Base-by-base conservation (phyloP, 1,140 invertebrate genomes). In the Plodia interpunctella region DNA sequence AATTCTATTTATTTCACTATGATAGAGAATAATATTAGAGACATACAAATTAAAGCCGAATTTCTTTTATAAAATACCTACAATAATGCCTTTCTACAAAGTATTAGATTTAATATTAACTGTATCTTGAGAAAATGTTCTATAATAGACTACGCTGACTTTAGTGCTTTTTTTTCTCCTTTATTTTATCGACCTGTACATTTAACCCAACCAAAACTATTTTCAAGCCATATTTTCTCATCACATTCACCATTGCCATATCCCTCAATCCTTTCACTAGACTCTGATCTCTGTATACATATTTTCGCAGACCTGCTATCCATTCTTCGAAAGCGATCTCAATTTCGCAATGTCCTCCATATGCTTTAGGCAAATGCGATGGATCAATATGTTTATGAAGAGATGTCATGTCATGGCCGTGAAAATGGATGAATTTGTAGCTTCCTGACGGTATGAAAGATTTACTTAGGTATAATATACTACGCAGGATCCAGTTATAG, bases 401-500 rank as follows among this genome's bases (percentile, higher is more conserved):
- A 0, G 92, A 90, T 20, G 92, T 91, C 50, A 91, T 83, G 66
- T 96, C 93, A 10, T 91, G 93, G 3, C 96, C 95, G 78, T 96
- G 95, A 78, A 96, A 95, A 63, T 71, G 62, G 13, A 93, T 92
- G 35, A 91, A 86, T 63, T 92, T 92, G 68, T 92, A 91, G 4
- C 93, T 75, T 63, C 92, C 91, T 66, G 93, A 92, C 35, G 93
- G 84, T n/a, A 97, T 90, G 76, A 97, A 96, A 15, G 93, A 94
- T 78, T 96, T 96, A 74, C 96, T 94, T 32, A 97, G 90, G 38
- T 93, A 91, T 69, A 93, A 96, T 1, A 95, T 90, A 74, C 95
- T 93, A 73, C 95, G 95, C 71, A 96, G 94, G 20, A 96, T 90
- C 68, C 91, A 93, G 0, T 95, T 94, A 77, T 96, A 95, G 84